Percentiles rank a stretch among this genome's conserved stretches.
phyloP scores from a whole-genome alignment of 2,888 invertebrate genomes.

The Vanessa cardui region DNA sequence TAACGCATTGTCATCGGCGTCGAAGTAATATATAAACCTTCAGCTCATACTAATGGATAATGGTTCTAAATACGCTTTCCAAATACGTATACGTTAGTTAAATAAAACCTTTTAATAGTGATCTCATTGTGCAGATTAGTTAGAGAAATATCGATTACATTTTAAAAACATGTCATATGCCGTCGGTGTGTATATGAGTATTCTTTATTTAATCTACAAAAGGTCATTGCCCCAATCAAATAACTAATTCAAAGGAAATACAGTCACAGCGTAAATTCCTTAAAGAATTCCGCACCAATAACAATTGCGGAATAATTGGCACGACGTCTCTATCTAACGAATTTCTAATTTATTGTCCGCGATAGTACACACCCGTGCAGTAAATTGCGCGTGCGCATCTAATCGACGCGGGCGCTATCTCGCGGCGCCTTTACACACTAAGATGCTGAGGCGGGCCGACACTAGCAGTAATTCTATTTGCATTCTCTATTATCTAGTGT shows the following conservation, averaged over 20 bases:
- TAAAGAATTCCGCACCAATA: constrained; percentile 42
- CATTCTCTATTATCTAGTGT: constrained; percentile 51
- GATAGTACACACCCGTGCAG: constrained; percentile 68
- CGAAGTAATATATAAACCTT: too few relatives aligned
- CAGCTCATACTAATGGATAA: too few relatives aligned
- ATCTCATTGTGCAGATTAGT: too few relatives aligned
- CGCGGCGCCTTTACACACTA: constrained; percentile 75
- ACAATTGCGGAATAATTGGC: constrained; percentile 69
- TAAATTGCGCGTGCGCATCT: constrained; percentile 75
- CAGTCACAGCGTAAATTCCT: constrained; percentile 10
- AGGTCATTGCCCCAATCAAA: neutral
- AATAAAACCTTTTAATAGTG: too few relatives aligned
- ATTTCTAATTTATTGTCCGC: constrained; percentile 80
- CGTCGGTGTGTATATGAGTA: too few relatives aligned
- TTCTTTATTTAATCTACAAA: neutral
- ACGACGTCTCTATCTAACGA: constrained; percentile 80
- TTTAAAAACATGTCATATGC: too few relatives aligned
- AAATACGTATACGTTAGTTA: too few relatives aligned
- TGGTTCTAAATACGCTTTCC: too few relatives aligned
- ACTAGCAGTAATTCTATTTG: constrained; percentile 68
- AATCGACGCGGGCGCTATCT: constrained; percentile 74
- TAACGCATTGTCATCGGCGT: too few relatives aligned
- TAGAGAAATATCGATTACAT: too few relatives aligned
- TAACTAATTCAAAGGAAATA: neutral
- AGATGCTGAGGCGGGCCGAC: constrained; percentile 70